Conservation (phyloP, 2,113 vertebrate genomes). For the Oryzias woworae region DNA sequence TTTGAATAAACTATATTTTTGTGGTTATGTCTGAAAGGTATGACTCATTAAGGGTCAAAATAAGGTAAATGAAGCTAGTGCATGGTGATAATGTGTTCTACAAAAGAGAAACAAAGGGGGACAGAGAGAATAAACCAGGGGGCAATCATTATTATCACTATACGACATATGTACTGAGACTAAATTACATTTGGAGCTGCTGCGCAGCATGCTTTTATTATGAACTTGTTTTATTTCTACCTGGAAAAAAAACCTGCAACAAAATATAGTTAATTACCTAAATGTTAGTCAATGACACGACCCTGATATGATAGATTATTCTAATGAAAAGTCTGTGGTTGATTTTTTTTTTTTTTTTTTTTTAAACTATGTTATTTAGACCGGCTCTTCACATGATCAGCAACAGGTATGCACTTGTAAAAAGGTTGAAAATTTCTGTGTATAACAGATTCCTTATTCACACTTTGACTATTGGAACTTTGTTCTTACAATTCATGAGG, state of each 20-base stretch:
- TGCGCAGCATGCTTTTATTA: not conserved
- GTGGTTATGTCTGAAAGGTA: conserved; percentile 36
- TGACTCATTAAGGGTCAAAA: conserved; percentile 17
- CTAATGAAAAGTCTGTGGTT: not conserved
- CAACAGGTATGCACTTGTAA: not conserved
- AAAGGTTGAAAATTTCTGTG: not conserved
- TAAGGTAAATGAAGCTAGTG: conserved; percentile 4
- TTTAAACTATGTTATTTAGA: not conserved
- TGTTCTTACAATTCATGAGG: no score
- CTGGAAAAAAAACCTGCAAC: not conserved
- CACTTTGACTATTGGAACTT: no score
- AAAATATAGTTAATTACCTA: not conserved
- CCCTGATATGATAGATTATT: not conserved
- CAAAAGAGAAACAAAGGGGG: not conserved
- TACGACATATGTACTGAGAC: not conserved
- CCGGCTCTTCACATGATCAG: not conserved
- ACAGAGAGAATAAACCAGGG: no score
- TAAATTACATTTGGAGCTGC: not conserved
- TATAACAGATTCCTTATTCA: not conserved
- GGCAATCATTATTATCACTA: not conserved
- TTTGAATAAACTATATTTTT: conserved; percentile 38
- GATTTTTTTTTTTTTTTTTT: not conserved
- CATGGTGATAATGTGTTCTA: not conserved
- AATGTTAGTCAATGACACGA: not conserved
- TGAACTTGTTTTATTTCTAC: not conserved